Conservation (phyloP, 2,797 vertebrate species). For the Glyptemys insculpta region DNA sequence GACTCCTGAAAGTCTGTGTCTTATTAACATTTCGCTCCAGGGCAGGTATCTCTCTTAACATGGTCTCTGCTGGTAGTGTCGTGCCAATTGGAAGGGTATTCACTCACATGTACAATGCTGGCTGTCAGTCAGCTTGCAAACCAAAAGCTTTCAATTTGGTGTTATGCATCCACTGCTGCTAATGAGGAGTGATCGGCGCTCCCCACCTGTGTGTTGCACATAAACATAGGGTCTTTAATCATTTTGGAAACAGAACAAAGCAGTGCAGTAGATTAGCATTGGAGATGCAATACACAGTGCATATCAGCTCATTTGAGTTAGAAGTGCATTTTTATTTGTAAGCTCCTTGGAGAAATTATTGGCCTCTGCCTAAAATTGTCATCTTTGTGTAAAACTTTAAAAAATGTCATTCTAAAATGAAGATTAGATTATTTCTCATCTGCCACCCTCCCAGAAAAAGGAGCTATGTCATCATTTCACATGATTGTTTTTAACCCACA, state of each 20-base stretch:
- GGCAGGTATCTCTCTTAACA: not conserved
- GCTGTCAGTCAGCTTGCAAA: not conserved
- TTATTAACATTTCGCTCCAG: not conserved
- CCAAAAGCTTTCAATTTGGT: not conserved
- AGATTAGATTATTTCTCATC: not conserved
- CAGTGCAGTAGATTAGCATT: not conserved
- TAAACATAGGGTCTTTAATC: not conserved
- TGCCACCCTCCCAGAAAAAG: not conserved
- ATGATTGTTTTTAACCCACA: not conserved
- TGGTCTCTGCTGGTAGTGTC: not conserved
- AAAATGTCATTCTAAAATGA: not conserved
- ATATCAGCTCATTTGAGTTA: not conserved
- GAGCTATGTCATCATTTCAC: not conserved
- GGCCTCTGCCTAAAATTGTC: not conserved
- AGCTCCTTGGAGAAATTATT: not conserved
- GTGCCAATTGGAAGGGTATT: not conserved
- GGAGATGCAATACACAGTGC: not conserved
- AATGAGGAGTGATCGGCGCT: not conserved
- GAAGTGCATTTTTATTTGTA: not conserved
- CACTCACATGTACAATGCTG: not conserved
- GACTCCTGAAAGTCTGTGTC: not conserved
- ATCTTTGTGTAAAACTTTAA: not conserved
- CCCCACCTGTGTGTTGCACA: not conserved
- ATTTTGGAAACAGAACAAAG: not conserved
- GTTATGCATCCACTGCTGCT: not conserved